Evolutionary conservation across 2,113 vertebrate species (phyloP), one percentile per base, ranked within the genome.

Genomic region (Apodemus sylvaticus): DNA sequence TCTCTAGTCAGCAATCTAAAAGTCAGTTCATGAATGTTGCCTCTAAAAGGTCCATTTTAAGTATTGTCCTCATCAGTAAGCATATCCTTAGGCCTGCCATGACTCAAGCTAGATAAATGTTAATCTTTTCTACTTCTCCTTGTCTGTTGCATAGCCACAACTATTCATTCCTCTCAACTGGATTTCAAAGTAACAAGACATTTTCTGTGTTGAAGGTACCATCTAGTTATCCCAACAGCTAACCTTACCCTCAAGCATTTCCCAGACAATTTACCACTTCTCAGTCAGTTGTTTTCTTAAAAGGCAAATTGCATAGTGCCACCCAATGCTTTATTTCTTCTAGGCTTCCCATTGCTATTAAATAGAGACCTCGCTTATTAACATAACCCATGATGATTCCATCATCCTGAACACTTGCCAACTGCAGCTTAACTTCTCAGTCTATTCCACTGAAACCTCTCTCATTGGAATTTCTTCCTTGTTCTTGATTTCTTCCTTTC

Each of bases 61-160:
- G 10, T 2, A 4, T 7, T 48, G 29, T 22, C 3, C 13, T 0
- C 31, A 12, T 66, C 31, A 9, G 1, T 53, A 1, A 34, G 3
- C 3, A 0, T 10, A n/a, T 26, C 17, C 7, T 7, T 6, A 53
- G 9, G 0, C 36, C 55, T 88, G 7, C 1, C 17, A 42, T 39
- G 20, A n/a, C 10, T 70, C 2, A 22, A 36, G 48, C 22, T 62
- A 20, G 19, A 34, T 2, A 5, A 48, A 3, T 55, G 9, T 12
- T 62, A 4, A 42, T 45, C 7, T 78, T 85, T 42, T 31, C 9
- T 29, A 1, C 2, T 3, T 34, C 7, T 1, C 26, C 1, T 6
- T 8, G 31, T 29, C n/a, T 64, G 19, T 26, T 78, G 10, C 26
- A 9, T 1, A 29, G n/a, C 31, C 34, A n/a, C 16, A 19, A 34